Evolutionary conservation across 2,113 vertebrate species (phyloP).

Genomic region (Dicrurus megarhynchus): DNA sequence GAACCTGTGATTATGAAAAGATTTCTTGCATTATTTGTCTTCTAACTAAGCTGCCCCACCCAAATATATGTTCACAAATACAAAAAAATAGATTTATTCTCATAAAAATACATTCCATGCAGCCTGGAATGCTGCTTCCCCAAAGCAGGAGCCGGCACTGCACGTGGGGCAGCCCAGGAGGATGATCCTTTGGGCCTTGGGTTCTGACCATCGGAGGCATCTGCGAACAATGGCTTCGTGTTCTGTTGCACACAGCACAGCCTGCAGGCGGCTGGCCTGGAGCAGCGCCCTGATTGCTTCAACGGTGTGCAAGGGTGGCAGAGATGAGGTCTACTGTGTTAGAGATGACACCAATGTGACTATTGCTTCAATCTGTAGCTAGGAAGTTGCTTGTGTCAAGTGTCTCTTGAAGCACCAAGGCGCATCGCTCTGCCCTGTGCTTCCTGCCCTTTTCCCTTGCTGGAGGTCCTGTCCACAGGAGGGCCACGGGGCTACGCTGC

Average conservation of each 20-base stretch:
- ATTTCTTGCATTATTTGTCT: conserved; percentile 27
- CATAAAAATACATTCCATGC: conserved; percentile 82
- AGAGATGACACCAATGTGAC: background rate
- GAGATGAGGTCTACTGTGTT: background rate
- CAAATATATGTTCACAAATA: conserved; percentile 75
- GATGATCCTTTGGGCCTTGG: background rate
- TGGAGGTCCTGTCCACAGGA: background rate
- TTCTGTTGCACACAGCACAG: background rate
- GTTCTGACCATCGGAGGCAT: background rate
- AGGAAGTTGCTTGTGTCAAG: background rate
- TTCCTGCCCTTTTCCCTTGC: background rate
- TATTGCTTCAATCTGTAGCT: background rate
- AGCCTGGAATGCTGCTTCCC: conserved; percentile 37
- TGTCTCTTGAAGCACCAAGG: background rate
- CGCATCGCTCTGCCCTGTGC: background rate
- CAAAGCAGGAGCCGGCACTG: background rate
- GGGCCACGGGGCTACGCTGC: background rate
- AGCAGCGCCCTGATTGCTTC: background rate
- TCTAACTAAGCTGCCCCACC: conserved; percentile 55
- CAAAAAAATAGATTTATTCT: conserved; percentile 81
- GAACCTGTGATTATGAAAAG: background rate
- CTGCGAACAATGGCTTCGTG: conserved; percentile 49
- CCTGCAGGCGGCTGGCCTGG: background rate
- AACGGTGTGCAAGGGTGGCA: background rate
- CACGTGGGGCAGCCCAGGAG: background rate